Conservation (phyloP, 2,113 vertebrate species). For the Scatophagus argus region DNA sequence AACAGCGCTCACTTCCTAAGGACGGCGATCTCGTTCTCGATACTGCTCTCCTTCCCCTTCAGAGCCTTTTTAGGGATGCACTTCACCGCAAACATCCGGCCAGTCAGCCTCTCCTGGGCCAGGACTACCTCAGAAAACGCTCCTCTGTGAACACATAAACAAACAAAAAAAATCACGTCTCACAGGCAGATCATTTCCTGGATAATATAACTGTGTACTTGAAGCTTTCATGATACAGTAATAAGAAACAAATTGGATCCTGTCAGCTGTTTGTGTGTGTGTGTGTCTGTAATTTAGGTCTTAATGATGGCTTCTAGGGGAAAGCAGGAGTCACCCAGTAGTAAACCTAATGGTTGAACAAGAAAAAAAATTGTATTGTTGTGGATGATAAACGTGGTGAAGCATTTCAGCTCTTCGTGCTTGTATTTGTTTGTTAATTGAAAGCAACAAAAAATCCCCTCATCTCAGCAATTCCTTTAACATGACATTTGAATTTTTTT, state of each 20-base stretch:
- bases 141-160: conserved; percentile 82
- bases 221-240: not conserved
- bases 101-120: conserved; percentile 91
- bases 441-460: too few species aligned
- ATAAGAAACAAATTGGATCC: conserved; percentile 4
- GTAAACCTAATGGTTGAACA: too few species aligned
- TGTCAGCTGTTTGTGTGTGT: too few species aligned
- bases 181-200: not conserved
- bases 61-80: conserved; percentile 98
- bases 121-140: conserved; percentile 97
- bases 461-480: too few species aligned
- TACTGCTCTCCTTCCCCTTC: conserved; percentile 98
- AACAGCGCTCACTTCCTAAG: conserved; percentile 90
- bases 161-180: not conserved
- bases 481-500: too few species aligned
- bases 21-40: conserved; percentile 97
- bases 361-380: too few species aligned
- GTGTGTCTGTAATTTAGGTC: too few species aligned
- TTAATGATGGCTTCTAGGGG: too few species aligned
- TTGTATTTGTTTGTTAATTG: too few species aligned
- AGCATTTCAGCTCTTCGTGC: too few species aligned
- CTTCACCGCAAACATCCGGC: conserved; percentile 95
- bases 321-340: too few species aligned
- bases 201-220: not conserved
- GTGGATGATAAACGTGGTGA: too few species aligned